A percentile compares a stretch with the other conserved stretches of the same genome.
These are phyloP conservation scores for Empis stercorea DNA, from an alignment of 2,888 invertebrate genomes.

Conservation along the genomic window DNA sequence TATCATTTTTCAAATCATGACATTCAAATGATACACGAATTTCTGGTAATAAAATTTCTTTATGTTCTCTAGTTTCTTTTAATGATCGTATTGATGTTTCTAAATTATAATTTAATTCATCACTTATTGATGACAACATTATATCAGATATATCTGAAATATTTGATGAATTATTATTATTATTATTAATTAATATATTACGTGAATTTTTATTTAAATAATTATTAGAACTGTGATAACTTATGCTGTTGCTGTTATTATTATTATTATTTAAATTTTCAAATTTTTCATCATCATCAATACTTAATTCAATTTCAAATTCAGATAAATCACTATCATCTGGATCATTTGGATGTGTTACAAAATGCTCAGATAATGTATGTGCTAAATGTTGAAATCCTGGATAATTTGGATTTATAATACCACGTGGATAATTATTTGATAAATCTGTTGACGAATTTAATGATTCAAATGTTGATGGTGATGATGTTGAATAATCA, in stretches of 20 bases:
- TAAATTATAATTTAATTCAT: slow-evolving; percentile 9
- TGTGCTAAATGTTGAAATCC: slow-evolving; percentile 73
- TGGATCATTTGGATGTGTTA: slow-evolving; percentile 27
- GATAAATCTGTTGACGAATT: background rate
- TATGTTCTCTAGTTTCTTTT: slow-evolving; percentile 6
- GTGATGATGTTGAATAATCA: background rate
- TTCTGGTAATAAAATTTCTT: slow-evolving; percentile 8
- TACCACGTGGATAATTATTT: slow-evolving; percentile 47
- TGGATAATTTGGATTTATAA: slow-evolving; percentile 73
- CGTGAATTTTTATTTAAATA: too few species aligned
- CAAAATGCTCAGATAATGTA: slow-evolving; percentile 42
- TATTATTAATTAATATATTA: too few species aligned
- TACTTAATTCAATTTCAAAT: slow-evolving; percentile 27
- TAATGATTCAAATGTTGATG: background rate
- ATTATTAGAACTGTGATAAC: too few species aligned
- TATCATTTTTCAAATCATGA: background rate
- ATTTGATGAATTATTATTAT: slow-evolving; percentile 19
- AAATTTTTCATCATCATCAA: slow-evolving; percentile 17
- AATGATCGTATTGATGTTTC: background rate
- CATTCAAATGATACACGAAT: slow-evolving; percentile 7
- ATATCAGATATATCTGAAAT: slow-evolving; percentile 11
- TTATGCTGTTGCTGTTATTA: slow-evolving; percentile 11
- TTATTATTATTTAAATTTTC: slow-evolving; percentile 16
- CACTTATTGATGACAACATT: background rate
- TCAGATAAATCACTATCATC: slow-evolving; percentile 32